A percentile compares a stretch with the other conserved stretches of the same genome.
Conservation (phyloP, 2,888 invertebrate genomes). For the Nymphalis polychloros region DNA sequence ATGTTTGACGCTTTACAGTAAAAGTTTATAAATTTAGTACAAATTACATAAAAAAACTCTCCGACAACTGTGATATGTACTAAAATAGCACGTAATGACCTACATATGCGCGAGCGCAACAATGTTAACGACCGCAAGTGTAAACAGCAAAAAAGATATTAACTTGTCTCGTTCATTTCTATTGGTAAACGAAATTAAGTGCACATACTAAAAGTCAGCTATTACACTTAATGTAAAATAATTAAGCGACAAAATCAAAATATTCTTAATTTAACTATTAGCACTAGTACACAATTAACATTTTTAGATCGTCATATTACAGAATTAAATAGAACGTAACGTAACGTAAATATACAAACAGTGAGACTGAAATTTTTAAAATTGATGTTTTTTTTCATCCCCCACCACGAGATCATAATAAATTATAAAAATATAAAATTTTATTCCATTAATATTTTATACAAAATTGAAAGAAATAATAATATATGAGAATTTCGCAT, state of each 20-base stretch:
- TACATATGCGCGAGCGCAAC: slow-evolving; percentile 43
- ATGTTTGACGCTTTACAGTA: not conserved
- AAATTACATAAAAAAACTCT: not conserved
- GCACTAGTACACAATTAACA: no score
- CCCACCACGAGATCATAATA: no score
- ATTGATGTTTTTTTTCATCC: no score
- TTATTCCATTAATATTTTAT: no score
- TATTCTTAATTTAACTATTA: no score
- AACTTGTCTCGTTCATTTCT: not conserved
- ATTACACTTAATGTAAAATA: no score
- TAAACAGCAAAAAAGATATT: slow-evolving; percentile 47
- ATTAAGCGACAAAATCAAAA: no score
- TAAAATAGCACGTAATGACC: slow-evolving; percentile 40
- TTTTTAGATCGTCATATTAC: not conserved
- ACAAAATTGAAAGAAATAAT: not conserved
- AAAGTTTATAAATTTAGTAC: not conserved
- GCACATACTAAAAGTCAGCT: not conserved
- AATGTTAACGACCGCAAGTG: slow-evolving; percentile 57
- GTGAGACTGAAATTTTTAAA: not conserved
- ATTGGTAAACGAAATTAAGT: slow-evolving; percentile 3
- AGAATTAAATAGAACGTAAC: not conserved
- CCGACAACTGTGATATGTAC: slow-evolving; percentile 17
- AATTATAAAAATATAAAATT: no score
- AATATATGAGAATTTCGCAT: not conserved
- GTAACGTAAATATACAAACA: not conserved